Percentiles rank a stretch among this genome's conserved stretches.
phyloP scores from a whole-genome alignment of 2,888 invertebrate species.

The Strigamia transsilvanica region DNA sequence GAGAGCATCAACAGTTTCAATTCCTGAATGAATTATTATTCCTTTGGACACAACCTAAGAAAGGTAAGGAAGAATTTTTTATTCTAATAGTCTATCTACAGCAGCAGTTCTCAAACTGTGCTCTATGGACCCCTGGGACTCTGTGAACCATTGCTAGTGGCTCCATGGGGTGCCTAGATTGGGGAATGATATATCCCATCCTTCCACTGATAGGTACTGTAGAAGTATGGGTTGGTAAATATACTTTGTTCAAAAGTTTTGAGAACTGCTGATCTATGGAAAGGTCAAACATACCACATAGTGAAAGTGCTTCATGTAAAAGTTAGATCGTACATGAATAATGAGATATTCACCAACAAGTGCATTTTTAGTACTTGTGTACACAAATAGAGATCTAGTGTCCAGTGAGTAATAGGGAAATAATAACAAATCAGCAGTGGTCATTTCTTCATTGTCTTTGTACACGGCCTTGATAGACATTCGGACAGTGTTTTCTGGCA shows the following conservation, averaged over 20 bases:
- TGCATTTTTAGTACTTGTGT: constrained; percentile 65
- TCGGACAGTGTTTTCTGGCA: constrained; percentile 58
- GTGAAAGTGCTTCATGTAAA: constrained; percentile 66
- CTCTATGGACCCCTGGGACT: no score
- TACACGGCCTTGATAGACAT: constrained; percentile 58
- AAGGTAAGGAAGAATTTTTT: not conserved
- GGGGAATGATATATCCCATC: no score
- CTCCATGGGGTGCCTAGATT: no score
- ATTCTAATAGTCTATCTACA: no score
- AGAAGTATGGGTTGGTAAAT: no score
- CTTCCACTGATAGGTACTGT: no score
- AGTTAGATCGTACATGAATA: constrained; percentile 68
- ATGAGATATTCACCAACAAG: constrained; percentile 68
- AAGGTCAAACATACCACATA: constrained; percentile 65
- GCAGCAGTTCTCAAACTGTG: no score
- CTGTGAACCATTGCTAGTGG: no score
- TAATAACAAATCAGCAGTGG: constrained; percentile 57
- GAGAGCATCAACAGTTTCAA: constrained; percentile 63
- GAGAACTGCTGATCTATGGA: not conserved
- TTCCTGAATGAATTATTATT: constrained; percentile 65
- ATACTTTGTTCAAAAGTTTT: no score
- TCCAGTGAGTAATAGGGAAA: constrained; percentile 58
- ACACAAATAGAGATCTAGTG: constrained; percentile 65
- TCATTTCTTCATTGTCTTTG: constrained; percentile 58
- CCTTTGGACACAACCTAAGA: constrained; percentile 67